Conservation (phyloP, 2,797 vertebrate genomes). For the Sardinella longiceps region DNA sequence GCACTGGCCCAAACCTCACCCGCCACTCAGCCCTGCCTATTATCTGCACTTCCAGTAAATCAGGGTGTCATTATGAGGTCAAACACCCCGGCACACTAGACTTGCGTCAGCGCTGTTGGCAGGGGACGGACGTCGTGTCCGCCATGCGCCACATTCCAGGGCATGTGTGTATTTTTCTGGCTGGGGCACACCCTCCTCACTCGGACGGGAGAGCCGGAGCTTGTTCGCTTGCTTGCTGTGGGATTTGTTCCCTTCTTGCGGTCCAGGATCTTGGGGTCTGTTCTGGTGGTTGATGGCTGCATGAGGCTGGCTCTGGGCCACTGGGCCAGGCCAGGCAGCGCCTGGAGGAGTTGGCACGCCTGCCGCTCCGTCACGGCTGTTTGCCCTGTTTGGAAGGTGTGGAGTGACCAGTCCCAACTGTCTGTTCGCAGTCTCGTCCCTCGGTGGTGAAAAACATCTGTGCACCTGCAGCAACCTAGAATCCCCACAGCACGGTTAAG, state of each 20-base stretch:
- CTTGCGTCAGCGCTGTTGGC: constrained; percentile 51
- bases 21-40: constrained; percentile 29
- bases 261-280: neutral
- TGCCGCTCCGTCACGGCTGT: neutral
- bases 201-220: neutral
- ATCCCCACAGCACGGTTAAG: neutral
- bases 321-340: neutral
- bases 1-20: constrained; percentile 43
- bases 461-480: constrained; percentile 12
- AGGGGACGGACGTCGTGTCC: constrained; percentile 25
- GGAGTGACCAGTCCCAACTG: constrained; percentile 20
- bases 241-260: neutral
- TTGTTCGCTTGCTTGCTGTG: neutral
- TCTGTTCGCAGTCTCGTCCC: neutral
- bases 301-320: neutral
- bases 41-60: constrained; percentile 47
- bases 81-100: constrained; percentile 45
- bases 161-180: constrained; percentile 51
- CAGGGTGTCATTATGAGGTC: constrained; percentile 52
- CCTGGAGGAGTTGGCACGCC: neutral
- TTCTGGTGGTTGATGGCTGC: neutral
- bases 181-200: constrained; percentile 34
- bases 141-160: constrained; percentile 45
- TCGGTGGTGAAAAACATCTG: neutral
- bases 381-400: neutral